Conservation (phyloP, 2,888 invertebrate genomes). For the Limnephilus auricula region DNA sequence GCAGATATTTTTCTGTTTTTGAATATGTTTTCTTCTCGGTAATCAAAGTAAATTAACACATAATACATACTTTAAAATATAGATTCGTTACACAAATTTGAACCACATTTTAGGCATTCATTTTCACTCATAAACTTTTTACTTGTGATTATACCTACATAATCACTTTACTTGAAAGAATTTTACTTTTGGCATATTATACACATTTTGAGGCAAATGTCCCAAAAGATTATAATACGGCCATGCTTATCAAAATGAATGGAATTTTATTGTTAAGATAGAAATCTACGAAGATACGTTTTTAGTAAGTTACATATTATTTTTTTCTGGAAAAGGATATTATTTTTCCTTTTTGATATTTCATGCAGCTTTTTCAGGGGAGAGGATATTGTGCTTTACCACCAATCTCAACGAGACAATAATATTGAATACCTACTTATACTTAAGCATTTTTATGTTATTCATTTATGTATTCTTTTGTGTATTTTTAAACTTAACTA, state of each 20-base stretch:
- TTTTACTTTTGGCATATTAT: not conserved
- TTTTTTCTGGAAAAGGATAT: not conserved
- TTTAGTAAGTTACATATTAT: not conserved
- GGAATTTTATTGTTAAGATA: not conserved
- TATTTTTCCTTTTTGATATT: not conserved
- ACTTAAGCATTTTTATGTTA: too few species aligned
- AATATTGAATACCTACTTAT: not conserved
- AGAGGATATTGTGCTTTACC: not conserved
- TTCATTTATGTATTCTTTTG: too few species aligned
- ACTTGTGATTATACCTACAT: conserved; percentile 2
- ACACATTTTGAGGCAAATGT: not conserved
- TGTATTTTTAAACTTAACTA: not conserved
- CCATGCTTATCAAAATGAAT: not conserved
- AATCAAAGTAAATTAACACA: not conserved
- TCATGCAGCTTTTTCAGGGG: not conserved
- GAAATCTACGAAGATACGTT: not conserved
- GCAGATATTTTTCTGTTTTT: not conserved
- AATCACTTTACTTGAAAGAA: not conserved
- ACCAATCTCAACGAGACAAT: not conserved
- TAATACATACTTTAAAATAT: not conserved
- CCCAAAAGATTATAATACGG: not conserved
- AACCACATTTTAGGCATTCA: not conserved
- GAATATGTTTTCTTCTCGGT: not conserved
- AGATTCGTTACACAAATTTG: not conserved
- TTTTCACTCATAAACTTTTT: not conserved